A percentile compares a stretch with the other conserved stretches of the same genome.
Conservation (phyloP, 1,140 invertebrate species). For the Cyclargus thomasi region DNA sequence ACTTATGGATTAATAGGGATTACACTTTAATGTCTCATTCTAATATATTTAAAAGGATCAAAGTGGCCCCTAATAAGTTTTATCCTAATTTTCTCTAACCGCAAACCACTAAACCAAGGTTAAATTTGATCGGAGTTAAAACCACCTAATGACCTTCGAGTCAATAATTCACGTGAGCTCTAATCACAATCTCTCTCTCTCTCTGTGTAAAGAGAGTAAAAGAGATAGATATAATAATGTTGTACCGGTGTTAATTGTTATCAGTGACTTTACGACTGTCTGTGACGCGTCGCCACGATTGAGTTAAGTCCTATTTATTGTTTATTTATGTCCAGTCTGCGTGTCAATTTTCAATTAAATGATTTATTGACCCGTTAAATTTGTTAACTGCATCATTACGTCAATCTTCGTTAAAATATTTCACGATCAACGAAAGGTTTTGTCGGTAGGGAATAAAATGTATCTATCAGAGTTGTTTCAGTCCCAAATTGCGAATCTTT, state of each 20-base stretch:
- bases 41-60: not conserved
- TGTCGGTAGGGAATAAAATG: too few species aligned
- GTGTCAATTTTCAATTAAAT: constrained; percentile 11
- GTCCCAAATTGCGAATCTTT: too few species aligned
- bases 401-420: constrained; percentile 31
- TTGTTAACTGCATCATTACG: constrained; percentile 21
- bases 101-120: not conserved
- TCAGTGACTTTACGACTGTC: constrained; percentile 71
- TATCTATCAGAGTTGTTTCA: too few species aligned
- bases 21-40: too few species aligned
- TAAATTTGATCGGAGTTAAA: not conserved
- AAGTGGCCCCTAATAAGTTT: not conserved
- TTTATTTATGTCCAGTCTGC: constrained; percentile 55
- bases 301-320: constrained; percentile 60
- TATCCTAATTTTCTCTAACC: not conserved
- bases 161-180: not conserved
- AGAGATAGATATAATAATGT: too few species aligned
- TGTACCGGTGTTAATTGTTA: constrained; percentile 53
- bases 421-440: constrained; percentile 19
- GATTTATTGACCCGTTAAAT: constrained; percentile 8
- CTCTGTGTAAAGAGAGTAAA: not conserved
- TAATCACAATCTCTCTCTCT: not conserved
- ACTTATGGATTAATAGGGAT: too few species aligned
- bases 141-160: not conserved
- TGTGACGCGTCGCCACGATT: constrained; percentile 62